Evolutionary conservation across 2,797 vertebrate species (phyloP), one percentile per base, ranked within the genome.

Genomic region (Semaprochilodus insignis): DNA sequence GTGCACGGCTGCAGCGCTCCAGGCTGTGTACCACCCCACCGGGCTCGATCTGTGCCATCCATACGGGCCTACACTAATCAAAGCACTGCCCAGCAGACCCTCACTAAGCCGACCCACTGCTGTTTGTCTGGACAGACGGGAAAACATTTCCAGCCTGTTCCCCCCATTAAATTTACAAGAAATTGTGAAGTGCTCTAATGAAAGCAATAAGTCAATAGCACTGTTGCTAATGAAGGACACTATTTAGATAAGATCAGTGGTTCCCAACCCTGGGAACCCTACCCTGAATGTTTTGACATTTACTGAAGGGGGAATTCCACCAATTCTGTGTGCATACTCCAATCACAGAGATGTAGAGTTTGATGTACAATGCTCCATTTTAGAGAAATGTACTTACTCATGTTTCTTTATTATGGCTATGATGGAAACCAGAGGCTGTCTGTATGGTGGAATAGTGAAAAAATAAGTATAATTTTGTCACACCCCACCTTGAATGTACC

Each of bases 61-160:
- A 73, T 54, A 55, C 8, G 71, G 25, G 51, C 25, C 7, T 34
- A 19, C 34, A n/a, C 65, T 44, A 67, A 67, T 67, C 65, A 67
- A 67, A 54, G 70, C 70, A 54, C 25, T 52, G 25, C 15, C 69
- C 11, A 25, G 13, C 23, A 72, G 70, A 25, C 48, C 15, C 51
- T 55, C 27, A 31, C 71, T 17, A 57, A 23, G 77, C 19, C 19
- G 34, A 63, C 51, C 57, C 21, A 62, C 55, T 23, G 44, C 44
- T 48, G 55, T 62, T 23, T 52, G 36, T 63, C 69, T 80, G 73
- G 78, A 80, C 69, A 72, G 17, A 27, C 19, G 44, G 59, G 19
- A 51, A 48, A 80, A 63, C 71, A 14, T 55, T 73, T 27, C 70
- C 25, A 31, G 23, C 25, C 17, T 34, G 52, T 21, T 74, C 52